These are phyloP conservation scores for Lasaia peninsularis DNA, from an alignment of 1,140 invertebrate species.

Conservation along the genomic window DNA sequence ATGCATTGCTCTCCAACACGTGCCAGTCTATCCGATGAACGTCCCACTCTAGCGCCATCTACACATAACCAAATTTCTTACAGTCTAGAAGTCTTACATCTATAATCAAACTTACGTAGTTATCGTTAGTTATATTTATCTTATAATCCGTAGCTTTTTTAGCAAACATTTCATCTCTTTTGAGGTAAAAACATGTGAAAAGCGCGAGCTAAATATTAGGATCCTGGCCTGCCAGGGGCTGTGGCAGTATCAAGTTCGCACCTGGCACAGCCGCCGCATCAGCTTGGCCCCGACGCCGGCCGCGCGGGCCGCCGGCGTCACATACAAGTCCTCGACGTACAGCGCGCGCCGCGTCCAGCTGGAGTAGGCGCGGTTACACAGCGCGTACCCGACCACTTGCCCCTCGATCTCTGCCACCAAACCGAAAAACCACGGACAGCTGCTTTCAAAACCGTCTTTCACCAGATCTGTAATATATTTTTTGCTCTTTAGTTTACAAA, in stretches of 20 bases:
- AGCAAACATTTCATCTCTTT: too few relatives aligned
- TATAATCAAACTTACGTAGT: neutral
- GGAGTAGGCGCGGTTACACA: conserved; percentile 55
- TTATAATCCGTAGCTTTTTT: too few relatives aligned
- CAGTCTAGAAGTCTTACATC: neutral
- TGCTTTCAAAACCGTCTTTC: conserved; percentile 35
- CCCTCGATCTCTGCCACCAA: conserved; percentile 38
- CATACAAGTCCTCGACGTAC: conserved; percentile 60
- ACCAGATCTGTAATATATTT: conserved; percentile 36
- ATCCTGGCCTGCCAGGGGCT: too few relatives aligned
- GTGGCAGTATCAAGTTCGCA: too few relatives aligned
- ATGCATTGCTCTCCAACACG: conserved; percentile 43
- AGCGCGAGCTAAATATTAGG: too few relatives aligned
- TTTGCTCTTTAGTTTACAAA: too few relatives aligned
- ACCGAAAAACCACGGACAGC: conserved; percentile 48
- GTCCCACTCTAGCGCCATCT: conserved; percentile 30
- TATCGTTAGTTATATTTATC: too few relatives aligned
- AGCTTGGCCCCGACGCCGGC: conserved; percentile 36
- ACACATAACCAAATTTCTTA: neutral
- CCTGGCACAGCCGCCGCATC: conserved; percentile 40
- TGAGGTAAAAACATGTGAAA: too few relatives aligned
- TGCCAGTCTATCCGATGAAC: conserved; percentile 53
- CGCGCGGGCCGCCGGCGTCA: conserved; percentile 34
- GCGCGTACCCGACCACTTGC: conserved; percentile 34
- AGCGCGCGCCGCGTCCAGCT: conserved; percentile 54